Evolutionary conservation across 2,888 invertebrate genomes (phyloP).

Genomic region (Limnephilus rhombicus): DNA sequence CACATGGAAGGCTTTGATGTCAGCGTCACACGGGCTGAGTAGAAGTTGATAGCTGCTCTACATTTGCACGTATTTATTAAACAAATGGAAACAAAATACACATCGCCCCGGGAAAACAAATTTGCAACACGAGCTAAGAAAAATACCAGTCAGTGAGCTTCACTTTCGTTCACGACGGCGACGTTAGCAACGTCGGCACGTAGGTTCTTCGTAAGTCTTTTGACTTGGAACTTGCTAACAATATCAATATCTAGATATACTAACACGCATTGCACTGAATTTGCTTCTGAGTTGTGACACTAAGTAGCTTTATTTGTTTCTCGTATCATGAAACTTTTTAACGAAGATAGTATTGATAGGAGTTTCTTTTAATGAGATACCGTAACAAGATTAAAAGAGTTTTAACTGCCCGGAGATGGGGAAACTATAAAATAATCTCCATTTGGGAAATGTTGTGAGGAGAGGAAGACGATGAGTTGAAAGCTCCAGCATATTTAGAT

Average conservation of each 20-base stretch:
- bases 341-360: too few species aligned
- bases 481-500: too few species aligned
- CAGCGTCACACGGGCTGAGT: not conserved
- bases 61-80: conserved; percentile 21
- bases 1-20: conserved; percentile 13
- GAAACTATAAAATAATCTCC: too few species aligned
- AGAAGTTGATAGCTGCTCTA: not conserved
- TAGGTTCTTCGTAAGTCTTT: not conserved
- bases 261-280: not conserved
- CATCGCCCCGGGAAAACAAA: conserved; percentile 10
- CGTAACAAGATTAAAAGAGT: too few species aligned
- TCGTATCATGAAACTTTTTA: not conserved
- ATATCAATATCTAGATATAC: not conserved
- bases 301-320: not conserved
- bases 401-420: too few species aligned
- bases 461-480: too few species aligned
- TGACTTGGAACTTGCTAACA: not conserved
- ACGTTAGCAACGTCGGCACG: not conserved
- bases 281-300: not conserved
- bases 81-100: conserved; percentile 30
- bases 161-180: not conserved
- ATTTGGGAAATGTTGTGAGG: too few species aligned
- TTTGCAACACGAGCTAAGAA: conserved; percentile 21
- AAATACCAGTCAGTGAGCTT: not conserved
- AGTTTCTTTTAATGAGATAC: too few species aligned